A percentile compares a stretch with the other conserved stretches of the same genome.
Conservation (phyloP, 2,113 vertebrate genomes). For the Pachyramphus minor region DNA sequence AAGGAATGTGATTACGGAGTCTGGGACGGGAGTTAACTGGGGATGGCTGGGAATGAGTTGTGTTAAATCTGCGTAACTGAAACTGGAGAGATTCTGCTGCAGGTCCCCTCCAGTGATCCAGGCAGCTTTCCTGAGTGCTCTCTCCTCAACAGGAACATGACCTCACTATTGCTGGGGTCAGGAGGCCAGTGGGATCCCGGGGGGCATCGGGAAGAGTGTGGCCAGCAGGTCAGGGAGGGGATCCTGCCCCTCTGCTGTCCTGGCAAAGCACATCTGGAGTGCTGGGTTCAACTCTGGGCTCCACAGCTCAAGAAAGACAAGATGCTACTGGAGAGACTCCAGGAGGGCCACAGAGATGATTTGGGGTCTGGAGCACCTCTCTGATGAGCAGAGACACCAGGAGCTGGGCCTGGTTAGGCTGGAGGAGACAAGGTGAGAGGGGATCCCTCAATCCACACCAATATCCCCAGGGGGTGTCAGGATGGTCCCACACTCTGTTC, state of each 20-base stretch:
- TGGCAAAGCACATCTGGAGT: background rate
- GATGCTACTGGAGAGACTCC: too few species aligned
- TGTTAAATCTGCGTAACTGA: background rate
- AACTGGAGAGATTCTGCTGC: background rate
- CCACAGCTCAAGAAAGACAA: background rate
- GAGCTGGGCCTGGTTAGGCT: background rate
- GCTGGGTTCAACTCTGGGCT: fast-evolving
- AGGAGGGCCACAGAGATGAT: too few species aligned
- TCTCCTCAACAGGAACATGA: fast-evolving
- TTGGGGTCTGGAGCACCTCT: background rate
- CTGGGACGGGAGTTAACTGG: fast-evolving
- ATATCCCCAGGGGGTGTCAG: background rate
- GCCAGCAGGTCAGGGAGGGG: background rate
- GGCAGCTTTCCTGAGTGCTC: fast-evolving
- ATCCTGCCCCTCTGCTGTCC: background rate
- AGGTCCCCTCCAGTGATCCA: background rate
- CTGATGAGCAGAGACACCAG: background rate
- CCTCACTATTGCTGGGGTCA: fast-evolving
- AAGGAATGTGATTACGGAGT: background rate
- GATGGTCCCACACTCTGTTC: background rate
- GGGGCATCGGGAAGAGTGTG: background rate
- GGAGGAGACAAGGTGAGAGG: background rate
- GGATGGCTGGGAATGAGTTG: background rate
- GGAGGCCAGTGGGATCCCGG: background rate
- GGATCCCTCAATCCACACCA: background rate